These are phyloP conservation scores for Nycteola revayana DNA, from an alignment of 2,888 invertebrate species.

Conservation along the genomic window DNA sequence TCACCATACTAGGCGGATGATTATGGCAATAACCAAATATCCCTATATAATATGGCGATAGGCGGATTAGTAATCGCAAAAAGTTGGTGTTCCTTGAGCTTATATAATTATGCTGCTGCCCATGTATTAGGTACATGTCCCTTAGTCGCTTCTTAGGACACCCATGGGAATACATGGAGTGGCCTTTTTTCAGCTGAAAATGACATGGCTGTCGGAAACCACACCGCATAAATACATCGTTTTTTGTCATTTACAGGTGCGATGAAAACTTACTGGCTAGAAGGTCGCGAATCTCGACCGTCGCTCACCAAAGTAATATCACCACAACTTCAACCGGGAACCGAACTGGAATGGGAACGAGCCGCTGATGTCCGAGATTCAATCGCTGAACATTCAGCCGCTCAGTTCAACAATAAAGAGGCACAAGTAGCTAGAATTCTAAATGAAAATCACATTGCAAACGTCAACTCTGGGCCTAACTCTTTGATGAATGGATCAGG, in stretches of 20 bases:
- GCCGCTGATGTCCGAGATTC: slow-evolving; percentile 70
- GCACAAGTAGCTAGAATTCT: slow-evolving; percentile 13
- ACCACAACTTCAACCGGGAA: slow-evolving; percentile 63
- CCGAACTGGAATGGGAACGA: slow-evolving; percentile 72
- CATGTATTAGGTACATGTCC: no score
- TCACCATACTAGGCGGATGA: no score
- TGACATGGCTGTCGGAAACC: no score
- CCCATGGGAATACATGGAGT: no score
- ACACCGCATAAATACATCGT: no score
- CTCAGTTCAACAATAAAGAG: slow-evolving; percentile 56
- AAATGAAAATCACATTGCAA: slow-evolving; percentile 41
- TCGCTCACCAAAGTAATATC: slow-evolving; percentile 72
- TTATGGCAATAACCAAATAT: no score
- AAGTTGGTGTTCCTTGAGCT: no score
- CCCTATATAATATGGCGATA: no score
- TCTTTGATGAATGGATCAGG: slow-evolving; percentile 43
- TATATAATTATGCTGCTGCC: no score
- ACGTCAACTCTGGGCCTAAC: slow-evolving; percentile 48
- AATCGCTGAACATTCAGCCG: slow-evolving; percentile 70
- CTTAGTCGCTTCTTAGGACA: no score
- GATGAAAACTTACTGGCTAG: slow-evolving; percentile 95
- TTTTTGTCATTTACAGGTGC: slow-evolving; percentile 82
- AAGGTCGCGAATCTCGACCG: slow-evolving; percentile 86
- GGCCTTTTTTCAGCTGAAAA: no score
- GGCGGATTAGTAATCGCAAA: no score